Conservation (phyloP, 2,797 vertebrate species). For the Malurus splendens region DNA sequence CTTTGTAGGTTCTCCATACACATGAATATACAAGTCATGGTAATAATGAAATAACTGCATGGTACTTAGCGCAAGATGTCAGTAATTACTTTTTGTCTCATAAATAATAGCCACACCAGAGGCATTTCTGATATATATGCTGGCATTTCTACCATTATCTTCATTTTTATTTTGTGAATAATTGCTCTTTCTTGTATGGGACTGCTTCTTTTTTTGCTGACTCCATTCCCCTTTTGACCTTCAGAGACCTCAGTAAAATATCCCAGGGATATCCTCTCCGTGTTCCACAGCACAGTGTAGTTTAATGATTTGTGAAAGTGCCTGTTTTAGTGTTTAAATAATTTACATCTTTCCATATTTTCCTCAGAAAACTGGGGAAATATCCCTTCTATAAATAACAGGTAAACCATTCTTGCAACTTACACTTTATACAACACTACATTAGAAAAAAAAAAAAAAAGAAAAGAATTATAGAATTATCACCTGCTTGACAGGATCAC, state of each 20-base stretch:
- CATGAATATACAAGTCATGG: background rate
- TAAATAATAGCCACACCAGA: background rate
- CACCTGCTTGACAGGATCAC: constrained; percentile 15
- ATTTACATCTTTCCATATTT: background rate
- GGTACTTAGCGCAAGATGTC: background rate
- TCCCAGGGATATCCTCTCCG: background rate
- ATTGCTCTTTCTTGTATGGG: background rate
- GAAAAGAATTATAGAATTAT: background rate
- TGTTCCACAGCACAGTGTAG: background rate
- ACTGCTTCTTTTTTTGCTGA: background rate
- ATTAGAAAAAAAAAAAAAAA: background rate
- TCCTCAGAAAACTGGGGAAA: background rate
- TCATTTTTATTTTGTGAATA: constrained; percentile 23
- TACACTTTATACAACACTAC: background rate
- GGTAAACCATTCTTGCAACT: background rate
- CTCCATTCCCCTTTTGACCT: background rate
- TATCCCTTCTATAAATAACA: background rate
- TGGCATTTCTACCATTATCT: background rate
- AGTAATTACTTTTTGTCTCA: constrained; percentile 2
- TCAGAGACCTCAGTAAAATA: constrained; percentile 7
- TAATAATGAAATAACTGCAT: background rate
- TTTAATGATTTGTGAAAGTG: constrained; percentile 26
- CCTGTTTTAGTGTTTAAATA: constrained; percentile 32
- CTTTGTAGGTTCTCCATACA: background rate
- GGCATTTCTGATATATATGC: background rate